Evolutionary conservation across 1,140 invertebrate genomes (phyloP).

Genomic region (Cydia amplana): DNA sequence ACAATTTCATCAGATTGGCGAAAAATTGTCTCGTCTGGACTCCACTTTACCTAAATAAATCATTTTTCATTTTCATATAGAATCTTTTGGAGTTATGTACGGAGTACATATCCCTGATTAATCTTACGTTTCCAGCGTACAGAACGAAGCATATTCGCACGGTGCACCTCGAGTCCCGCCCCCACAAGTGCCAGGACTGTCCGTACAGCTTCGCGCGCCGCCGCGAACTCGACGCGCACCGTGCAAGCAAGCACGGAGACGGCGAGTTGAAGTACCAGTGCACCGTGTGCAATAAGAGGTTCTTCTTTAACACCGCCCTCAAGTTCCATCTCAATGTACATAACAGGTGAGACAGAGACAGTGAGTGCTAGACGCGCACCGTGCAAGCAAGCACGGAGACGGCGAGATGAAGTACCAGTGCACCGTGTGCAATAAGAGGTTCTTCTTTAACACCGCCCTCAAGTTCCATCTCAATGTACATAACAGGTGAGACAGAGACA

Average conservation of each 20-base stretch:
- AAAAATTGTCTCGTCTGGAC: too few relatives aligned
- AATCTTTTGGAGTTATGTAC: too few relatives aligned
- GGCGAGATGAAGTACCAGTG: slow-evolving; percentile 16
- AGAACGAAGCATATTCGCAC: slow-evolving; percentile 20
- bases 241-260: slow-evolving; percentile 4
- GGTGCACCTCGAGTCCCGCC: neutral
- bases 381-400: slow-evolving; percentile 4
- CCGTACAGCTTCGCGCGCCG: neutral
- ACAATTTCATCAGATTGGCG: too few relatives aligned
- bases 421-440: neutral
- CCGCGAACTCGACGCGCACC: neutral
- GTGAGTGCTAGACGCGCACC: neutral
- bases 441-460: neutral
- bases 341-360: neutral
- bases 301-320: neutral
- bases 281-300: neutral
- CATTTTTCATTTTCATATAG: too few relatives aligned
- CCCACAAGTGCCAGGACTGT: neutral
- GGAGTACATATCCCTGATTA: too few relatives aligned
- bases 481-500: neutral
- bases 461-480: neutral
- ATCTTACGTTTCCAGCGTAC: neutral
- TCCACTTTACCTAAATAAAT: too few relatives aligned
- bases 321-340: neutral
- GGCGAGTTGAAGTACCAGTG: slow-evolving; percentile 15